These are phyloP conservation scores for Himantopus leucocephalus DNA, from an alignment of 2,113 vertebrate genomes.

Conservation along the genomic window DNA sequence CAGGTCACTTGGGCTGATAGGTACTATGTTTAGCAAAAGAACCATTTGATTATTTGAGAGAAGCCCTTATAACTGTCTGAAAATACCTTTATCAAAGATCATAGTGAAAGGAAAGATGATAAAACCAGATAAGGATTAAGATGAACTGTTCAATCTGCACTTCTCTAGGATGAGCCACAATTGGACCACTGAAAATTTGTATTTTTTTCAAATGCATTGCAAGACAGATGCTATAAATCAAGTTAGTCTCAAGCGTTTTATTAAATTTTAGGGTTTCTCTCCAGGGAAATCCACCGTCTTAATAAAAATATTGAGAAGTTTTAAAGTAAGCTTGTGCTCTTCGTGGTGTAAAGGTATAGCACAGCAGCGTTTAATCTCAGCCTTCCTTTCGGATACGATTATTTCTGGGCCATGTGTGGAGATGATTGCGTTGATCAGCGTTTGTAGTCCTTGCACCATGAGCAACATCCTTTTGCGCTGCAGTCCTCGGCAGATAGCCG, in stretches of 20 bases:
- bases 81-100: neutral
- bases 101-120: neutral
- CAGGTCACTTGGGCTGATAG: neutral
- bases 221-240: neutral
- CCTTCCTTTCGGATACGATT: accelerated
- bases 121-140: neutral
- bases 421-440: neutral
- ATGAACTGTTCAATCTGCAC: neutral
- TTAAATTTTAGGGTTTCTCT: neutral
- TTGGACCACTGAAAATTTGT: neutral
- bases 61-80: neutral
- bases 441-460: neutral
- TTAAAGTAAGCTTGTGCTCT: neutral
- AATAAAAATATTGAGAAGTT: neutral
- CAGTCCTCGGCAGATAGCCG: neutral
- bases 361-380: neutral
- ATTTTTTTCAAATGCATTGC: neutral
- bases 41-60: neutral
- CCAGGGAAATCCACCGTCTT: neutral
- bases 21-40: neutral
- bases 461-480: neutral
- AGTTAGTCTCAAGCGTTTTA: neutral
- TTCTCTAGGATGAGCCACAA: neutral
- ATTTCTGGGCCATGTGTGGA: neutral
- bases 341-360: neutral